Base-by-base conservation (phyloP, 2,888 invertebrate species). In the Gisinianus flammeolus region DNA sequence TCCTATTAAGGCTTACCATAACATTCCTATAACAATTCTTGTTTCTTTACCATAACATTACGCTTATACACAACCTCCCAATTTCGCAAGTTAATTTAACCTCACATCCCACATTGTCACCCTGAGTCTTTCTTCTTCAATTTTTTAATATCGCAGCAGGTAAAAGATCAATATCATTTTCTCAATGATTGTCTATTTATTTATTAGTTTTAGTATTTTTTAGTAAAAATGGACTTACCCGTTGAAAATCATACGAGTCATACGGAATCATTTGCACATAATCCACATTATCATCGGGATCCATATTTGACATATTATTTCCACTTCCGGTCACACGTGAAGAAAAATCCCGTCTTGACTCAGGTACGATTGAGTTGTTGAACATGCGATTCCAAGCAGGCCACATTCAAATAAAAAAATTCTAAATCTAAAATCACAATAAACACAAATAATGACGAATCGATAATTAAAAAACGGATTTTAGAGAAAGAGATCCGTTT, bases 291-390 rank as follows among this genome's bases (percentile, higher is more conserved):
- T 82, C 82, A 62, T 84, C 84, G 6, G 76, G 70, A 58, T 84
- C 83, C 84, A 83, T 83, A 64, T 67, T 75, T 52, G 30, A 54
- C 22, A 33, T 24, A 6, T 24, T 19, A 22, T 10, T 16, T 6
- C 54, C 70, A 58, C 64, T 31, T 44, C 58, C 70, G 30, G 74
- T 52, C 31, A 52, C 80, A 71, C 70, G 75, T 70, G 78, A 54
- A 66, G 56, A 67, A 26, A 67, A 70, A 30, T 69, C 28, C 44
- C 66, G 67, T 67, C 71, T 67, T 54, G 67, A 31, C 73, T 79
- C 79, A 82, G 83, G 83, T 79, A 81, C 82, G 74, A 81, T 83
- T 79, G 79, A 81, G 79, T 83, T 82, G 80, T 82, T 81, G 79
- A 82, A 82, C 75, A 82, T 81, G 72, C 81, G 80, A 82, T 79